Evolutionary conservation across 2,888 invertebrate species (phyloP).

Genomic region (Athalia rosae): DNA sequence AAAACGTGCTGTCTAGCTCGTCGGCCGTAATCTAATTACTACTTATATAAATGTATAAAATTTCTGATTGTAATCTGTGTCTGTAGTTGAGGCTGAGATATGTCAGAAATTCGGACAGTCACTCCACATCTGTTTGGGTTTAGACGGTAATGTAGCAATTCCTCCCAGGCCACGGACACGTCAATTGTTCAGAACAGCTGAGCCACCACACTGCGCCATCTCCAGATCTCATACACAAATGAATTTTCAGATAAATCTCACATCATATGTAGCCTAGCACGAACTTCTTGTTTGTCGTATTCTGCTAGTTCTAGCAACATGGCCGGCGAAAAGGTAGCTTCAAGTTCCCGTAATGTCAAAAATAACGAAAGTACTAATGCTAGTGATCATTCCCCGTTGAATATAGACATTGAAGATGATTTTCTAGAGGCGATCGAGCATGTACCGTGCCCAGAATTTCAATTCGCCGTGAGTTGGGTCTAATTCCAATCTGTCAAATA

Average conservation of each 20-base stretch:
- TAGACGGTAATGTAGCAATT: conserved; percentile 65
- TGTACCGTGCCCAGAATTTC: conserved; percentile 63
- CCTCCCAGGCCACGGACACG: conserved; percentile 58
- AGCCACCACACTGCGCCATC: conserved; percentile 48
- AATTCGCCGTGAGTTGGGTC: conserved; percentile 62
- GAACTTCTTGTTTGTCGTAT: neutral
- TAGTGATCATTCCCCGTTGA: conserved; percentile 60
- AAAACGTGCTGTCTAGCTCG: conserved; percentile 30
- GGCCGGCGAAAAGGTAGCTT: conserved; percentile 66
- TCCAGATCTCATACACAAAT: neutral
- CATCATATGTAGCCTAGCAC: neutral
- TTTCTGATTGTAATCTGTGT: conserved; percentile 50
- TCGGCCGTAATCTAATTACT: conserved; percentile 44
- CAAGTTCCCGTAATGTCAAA: conserved; percentile 58
- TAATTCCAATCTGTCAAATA: neutral
- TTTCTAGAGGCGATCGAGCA: conserved; percentile 58
- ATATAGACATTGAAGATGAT: conserved; percentile 62
- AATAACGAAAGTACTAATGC: conserved; percentile 61
- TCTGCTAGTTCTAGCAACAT: conserved; percentile 55
- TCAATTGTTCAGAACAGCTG: conserved; percentile 65
- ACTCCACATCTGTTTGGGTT: conserved; percentile 71
- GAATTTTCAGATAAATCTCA: no score
- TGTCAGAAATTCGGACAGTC: conserved; percentile 70
- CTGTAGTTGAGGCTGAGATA: conserved; percentile 58
- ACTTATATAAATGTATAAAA: conserved; percentile 53